Evolutionary conservation across 1,140 invertebrate species (phyloP), one percentile per base, ranked within the genome.

Genomic region (Mya arenaria): DNA sequence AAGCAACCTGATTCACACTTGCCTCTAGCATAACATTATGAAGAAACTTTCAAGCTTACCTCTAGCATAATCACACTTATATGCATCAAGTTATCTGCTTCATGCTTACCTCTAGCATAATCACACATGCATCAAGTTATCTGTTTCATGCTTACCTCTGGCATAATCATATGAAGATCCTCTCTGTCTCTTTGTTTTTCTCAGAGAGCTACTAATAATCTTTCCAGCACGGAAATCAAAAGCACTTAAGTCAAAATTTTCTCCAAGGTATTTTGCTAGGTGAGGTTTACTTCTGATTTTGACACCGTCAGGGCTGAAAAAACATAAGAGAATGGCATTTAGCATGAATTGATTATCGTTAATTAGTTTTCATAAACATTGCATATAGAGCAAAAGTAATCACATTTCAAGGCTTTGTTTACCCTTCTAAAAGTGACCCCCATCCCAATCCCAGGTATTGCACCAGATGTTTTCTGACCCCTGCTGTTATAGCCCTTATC

Each of bases 201-300:
- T 89, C 36, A 90, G 85, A 58, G 89, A 84, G 86, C 87, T 91
- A 66, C 89, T 89, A 28, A 91, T 89, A n/a, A 91, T 89, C 80
- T 88, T 96, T 85, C 96, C 96, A 86, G 96, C 95, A 87, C 95
- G 95, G 92, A 95, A 97, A 94, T 97, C 97, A 94, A 97, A 97
- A 88, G 95, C 95, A 86, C 95, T 95, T 41, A 97, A 94, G 94
- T 97, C 96, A 92, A 96, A 94, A 87, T 94, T 94, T 91, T 96
- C 95, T 88, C 96, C 96, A 66, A 97, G 94, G 92, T 95, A 95
- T 85, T 96, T 94, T 63, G 95, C 94, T 90, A 97, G 94, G 93
- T 97, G 96, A 36, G 96, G 95, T 93, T 97, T 97, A 92, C 95
- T 96, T 88, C 96, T 94, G 91, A 97, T 95, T 93, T 96, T 96